Conservation (phyloP, 1,140 invertebrate species). For the Drosophila bifasciata region DNA sequence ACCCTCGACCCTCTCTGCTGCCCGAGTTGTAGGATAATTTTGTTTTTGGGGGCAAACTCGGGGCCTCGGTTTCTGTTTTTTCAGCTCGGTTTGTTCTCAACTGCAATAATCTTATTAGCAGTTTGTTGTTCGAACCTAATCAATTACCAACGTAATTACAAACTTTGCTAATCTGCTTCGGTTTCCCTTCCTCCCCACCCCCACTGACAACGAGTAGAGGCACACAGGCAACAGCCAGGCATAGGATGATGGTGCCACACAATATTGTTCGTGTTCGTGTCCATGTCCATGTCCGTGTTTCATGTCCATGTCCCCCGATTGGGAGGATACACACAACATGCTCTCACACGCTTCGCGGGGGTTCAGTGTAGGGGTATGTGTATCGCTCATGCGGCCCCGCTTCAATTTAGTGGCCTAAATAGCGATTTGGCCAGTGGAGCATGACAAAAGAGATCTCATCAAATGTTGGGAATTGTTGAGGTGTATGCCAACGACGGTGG, state of each 20-base stretch:
- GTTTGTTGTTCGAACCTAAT: conserved; percentile 84
- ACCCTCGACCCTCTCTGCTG: not conserved
- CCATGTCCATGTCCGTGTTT: conserved; percentile 24
- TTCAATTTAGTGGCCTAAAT: conserved; percentile 51
- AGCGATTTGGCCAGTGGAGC: conserved; percentile 46
- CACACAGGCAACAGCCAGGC: not conserved
- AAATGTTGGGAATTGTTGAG: conserved; percentile 42
- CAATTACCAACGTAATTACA: conserved; percentile 84
- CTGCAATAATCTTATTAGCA: conserved; percentile 84
- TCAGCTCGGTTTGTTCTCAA: conserved; percentile 78
- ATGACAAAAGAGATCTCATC: conserved; percentile 48
- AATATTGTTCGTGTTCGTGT: conserved; percentile 12
- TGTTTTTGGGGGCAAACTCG: conserved; percentile 14
- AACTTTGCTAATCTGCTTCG: conserved; percentile 84
- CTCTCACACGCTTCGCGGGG: conserved; percentile 7
- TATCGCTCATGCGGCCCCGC: conserved; percentile 39
- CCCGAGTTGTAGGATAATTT: conserved; percentile 33
- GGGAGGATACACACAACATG: conserved; percentile 26
- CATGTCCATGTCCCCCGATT: conserved; percentile 31
- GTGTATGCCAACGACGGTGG: conserved; percentile 10
- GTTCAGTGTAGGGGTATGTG: too few relatives aligned
- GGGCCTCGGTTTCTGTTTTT: conserved; percentile 68
- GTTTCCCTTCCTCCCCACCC: conserved; percentile 9
- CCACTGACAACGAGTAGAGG: not conserved
- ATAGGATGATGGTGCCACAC: not conserved